These are phyloP conservation scores for Anseranas semipalmata DNA, from an alignment of 2,113 vertebrate species.

Conservation along the genomic window DNA sequence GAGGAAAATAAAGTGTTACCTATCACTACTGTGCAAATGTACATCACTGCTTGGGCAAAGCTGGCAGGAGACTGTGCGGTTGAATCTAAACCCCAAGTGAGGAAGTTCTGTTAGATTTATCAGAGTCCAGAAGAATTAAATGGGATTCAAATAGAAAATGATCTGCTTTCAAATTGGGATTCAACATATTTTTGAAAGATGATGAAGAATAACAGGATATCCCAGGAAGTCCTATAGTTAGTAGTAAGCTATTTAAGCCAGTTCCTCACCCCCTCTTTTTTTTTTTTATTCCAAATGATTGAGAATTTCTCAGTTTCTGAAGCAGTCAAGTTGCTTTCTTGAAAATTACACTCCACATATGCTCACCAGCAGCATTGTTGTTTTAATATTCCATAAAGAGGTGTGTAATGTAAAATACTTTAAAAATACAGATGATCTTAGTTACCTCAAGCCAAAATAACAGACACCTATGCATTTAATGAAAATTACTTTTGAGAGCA, in stretches of 20 bases:
- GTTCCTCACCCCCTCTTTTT: no score
- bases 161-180: neutral
- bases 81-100: neutral
- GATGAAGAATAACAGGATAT: neutral
- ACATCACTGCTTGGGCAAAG: neutral
- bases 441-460: neutral
- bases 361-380: no score
- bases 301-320: neutral
- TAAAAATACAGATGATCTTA: neutral
- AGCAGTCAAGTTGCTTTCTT: no score
- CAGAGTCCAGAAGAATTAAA: neutral
- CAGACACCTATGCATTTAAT: neutral
- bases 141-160: neutral
- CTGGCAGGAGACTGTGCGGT: neutral
- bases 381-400: neutral
- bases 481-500: neutral
- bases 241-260: neutral
- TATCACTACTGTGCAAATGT: neutral
- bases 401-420: neutral
- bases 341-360: no score
- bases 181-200: neutral
- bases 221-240: neutral
- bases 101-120: neutral
- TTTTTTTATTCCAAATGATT: neutral
- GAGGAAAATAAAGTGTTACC: neutral